Evolutionary conservation across 2,797 vertebrate genomes (phyloP), one percentile per base, ranked within the genome.

Genomic region (Adrianichthys oophorus): DNA sequence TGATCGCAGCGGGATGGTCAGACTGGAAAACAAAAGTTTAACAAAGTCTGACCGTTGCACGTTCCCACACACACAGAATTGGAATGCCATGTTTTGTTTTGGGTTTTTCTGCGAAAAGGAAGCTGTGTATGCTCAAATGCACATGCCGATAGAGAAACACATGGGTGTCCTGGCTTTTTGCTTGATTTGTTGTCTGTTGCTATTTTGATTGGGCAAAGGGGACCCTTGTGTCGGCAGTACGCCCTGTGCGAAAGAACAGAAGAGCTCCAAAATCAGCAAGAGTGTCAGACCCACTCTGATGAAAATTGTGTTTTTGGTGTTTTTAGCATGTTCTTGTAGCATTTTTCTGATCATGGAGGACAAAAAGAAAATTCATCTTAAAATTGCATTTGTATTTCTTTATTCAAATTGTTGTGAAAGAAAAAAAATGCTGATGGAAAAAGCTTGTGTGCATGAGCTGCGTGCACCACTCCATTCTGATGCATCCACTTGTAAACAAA

Each of bases 1-100:
- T 69, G 74, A 68, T 77, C 76, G 21, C 74, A 83, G 75, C 68
- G 21, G 86, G 77, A 46, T 53, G 62, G 52, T 68, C 61, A 59
- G 65, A 62, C 68, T 52, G 51, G 48, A 52, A 72, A 80, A 78
- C 72, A 82, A 76, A n/a, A 43, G 53, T 59, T 56, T 47, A 73
- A 70, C 56, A 52, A 65, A 65, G 69, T 72, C 47, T 66, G 62
- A 60, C 58, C 17, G 18, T 17, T 52, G 13, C 24, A 52, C 18
- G 48, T 32, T 4, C 47, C 47, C 57, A 61, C 58, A 13, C 17
- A 0, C 43, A 40, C 15, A 58, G 48, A 32, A 62, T 54, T 58
- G 49, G 18, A 48, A 60, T 4, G 44, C 24, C 63, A 18, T 6
- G 15, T 51, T 21, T 42, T 21, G 19, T 21, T 21, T 21, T 21